Percentiles rank a stretch among this genome's conserved stretches.
These are phyloP conservation scores for Oreocharis arfaki DNA, from an alignment of 2,113 vertebrate genomes.

Conservation along the genomic window DNA sequence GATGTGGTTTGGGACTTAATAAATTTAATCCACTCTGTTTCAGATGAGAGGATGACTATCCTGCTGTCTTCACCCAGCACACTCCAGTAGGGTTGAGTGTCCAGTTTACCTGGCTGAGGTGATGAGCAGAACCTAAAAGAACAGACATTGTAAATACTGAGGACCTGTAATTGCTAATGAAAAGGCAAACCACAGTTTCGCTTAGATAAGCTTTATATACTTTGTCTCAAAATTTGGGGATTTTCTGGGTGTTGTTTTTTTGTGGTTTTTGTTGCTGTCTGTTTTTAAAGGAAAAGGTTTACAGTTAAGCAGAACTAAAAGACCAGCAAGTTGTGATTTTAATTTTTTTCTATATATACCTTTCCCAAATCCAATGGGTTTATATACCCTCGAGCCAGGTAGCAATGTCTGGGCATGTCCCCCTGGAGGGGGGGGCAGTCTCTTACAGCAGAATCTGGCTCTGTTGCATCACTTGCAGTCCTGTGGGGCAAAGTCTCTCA, in stretches of 20 bases:
- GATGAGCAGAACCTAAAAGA: not conserved
- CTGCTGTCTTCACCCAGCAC: not conserved
- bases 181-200: not conserved
- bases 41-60: not conserved
- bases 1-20: not conserved
- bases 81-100: not conserved
- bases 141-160: not conserved
- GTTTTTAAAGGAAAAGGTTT: not conserved
- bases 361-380: not conserved
- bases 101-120: not conserved
- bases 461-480: too few species aligned
- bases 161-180: not conserved
- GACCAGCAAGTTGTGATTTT: not conserved
- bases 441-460: too few species aligned
- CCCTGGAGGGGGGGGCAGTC: too few species aligned
- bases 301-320: not conserved
- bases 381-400: too few species aligned
- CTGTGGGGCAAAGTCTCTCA: too few species aligned
- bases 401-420: too few species aligned
- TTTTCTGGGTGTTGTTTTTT: not conserved
- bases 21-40: not conserved
- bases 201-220: not conserved
- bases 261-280: too few species aligned
- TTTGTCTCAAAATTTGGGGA: not conserved
- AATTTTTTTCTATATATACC: not conserved